Base-by-base conservation (phyloP, 2,797 vertebrate genomes). In the Clamator glandarius region DNA sequence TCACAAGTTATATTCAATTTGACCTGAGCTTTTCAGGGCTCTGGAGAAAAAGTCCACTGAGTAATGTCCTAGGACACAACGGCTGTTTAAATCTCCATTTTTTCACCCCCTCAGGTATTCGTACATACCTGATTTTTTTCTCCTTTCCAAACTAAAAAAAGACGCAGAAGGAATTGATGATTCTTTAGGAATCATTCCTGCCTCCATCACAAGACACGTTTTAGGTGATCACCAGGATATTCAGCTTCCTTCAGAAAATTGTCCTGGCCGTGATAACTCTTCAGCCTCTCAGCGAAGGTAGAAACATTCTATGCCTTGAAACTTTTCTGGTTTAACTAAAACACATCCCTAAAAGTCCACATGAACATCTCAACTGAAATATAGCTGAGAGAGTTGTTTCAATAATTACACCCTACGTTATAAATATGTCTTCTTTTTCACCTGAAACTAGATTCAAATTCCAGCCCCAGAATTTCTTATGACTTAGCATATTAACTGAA, bases 81-180 rank as follows among this genome's bases (percentile, higher is more conserved):
- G 8, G 8, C 36, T 41, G 8, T 48, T 67, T 55, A 72, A 61
- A 63, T 10, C 5, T 72, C 16, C 21, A 11, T 8, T 24, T 36
- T 31, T 14, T 6, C 21, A 24, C 8, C 26, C 24, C 8, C 36
- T 35, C 57, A 72, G 26, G 19, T 41, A 42, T 35, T 70, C 51
- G 35, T 68, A 46, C 48, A 23, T 63, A 63, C 25, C 67, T 21
- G 21, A 73, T 83, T 84, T 73, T 39, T 28, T 78, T 63, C n/a
- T 23, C 44, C 50, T 87, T 85, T 70, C 46, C 69, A 46, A 86
- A 57, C 42, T 59, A 62, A 15, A 87, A 31, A 73, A 12, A 29
- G 15, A n/a, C 1, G 29, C 1, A 1, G 44, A 15, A n/a, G 15
- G 21, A 59, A 57, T 51, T 2, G 1, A 36, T 75, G 33, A 21